Conservation (phyloP, 2,113 vertebrate species). For the Anhinga rufa region DNA sequence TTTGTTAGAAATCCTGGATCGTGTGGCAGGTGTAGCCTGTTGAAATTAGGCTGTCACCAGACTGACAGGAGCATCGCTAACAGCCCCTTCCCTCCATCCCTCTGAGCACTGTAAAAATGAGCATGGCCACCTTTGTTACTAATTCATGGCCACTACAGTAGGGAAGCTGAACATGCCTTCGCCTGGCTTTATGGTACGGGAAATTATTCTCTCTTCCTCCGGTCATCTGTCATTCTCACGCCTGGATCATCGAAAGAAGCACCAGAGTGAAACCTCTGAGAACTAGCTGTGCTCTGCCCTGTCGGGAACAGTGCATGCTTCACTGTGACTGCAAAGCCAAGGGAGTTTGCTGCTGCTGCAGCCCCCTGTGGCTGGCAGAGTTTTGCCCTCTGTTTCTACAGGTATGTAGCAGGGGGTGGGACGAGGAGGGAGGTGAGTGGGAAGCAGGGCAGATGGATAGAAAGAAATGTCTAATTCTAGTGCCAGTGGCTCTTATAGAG, state of each 20-base stretch:
- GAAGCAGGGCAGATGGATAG: background rate
- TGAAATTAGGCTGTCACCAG: background rate
- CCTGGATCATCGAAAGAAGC: background rate
- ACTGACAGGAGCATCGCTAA: background rate
- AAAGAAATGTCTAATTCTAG: background rate
- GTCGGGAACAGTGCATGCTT: accelerated
- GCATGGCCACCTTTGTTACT: accelerated
- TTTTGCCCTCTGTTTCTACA: background rate
- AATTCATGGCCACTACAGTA: background rate
- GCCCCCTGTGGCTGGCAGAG: background rate
- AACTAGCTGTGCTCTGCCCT: accelerated
- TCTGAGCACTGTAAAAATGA: no score
- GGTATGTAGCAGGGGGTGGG: background rate
- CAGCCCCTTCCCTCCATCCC: background rate
- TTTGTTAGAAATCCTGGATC: background rate
- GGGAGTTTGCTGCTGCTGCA: background rate
- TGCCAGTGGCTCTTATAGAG: accelerated
- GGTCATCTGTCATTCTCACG: accelerated
- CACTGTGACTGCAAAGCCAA: accelerated
- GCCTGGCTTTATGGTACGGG: accelerated
- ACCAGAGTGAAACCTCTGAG: background rate
- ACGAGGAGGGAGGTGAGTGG: background rate
- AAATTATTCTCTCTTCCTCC: background rate
- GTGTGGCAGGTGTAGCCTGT: no score
- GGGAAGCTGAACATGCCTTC: background rate